Evolutionary conservation across 2,888 invertebrate species (phyloP), one percentile per base, ranked within the genome.

Genomic region (Chrysomela aeneicollis): DNA sequence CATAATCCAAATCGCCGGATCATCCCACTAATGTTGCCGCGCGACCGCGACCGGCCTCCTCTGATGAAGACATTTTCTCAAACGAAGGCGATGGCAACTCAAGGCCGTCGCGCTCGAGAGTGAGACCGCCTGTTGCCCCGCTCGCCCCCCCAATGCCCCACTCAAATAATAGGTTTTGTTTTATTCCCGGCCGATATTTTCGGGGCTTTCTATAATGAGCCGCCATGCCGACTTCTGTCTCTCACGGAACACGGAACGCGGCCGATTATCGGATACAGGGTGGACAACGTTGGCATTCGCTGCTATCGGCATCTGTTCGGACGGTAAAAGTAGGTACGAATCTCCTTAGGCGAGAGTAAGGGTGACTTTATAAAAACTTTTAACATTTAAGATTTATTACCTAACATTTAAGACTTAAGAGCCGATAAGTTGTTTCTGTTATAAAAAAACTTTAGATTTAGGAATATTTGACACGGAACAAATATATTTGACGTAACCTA

Each of bases 61-160:
- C 67, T 74, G 77, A 79, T 79, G 79, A 79, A 80, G 81, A 81
- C 78, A 78, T 80, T 76, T 79, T 61, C 61, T 61, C 3, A 6
- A 26, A 5, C 75, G 74, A 10, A 73, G 68, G 71, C 69, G 75
- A 73, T 81, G 81, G 81, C 81, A 80, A 78, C 79, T 80, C 81
- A 81, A 81, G 81, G 81, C 71, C 79, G 77, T 62, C 72, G 60
- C 66, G 61, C 68, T 64, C 47, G 35, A 32, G 51, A 64, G 35
- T 35, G 35, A 35, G 35, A 35, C 35, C 9, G 12, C 32, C 1
- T 12, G 9, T 8, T 1, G 35, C 37, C 42, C 15, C 19, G 15
- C 35, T 49, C 22, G 47, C 58, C 57, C 51, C 64, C 68, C 64
- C 67, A 53, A 65, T 62, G 59, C 62, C 69, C 68, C 65, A 67